phyloP scores from a whole-genome alignment of 2,888 invertebrate species.

The Hemithea aestivaria region DNA sequence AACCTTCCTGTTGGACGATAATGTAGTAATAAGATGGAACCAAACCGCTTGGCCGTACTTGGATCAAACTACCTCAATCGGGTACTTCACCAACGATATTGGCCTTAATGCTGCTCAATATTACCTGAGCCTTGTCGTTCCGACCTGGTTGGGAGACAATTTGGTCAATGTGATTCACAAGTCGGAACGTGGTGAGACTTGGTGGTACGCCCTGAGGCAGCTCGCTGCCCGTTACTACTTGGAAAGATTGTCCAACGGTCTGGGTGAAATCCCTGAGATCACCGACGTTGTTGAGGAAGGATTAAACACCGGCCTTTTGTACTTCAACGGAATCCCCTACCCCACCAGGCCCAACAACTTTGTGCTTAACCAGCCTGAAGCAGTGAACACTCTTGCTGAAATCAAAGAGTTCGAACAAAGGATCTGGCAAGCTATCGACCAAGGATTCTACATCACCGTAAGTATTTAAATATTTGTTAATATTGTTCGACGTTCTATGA shows the following conservation, averaged over 20 bases:
- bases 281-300: slow-evolving; percentile 76
- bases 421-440: slow-evolving; percentile 80
- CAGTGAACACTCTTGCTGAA: slow-evolving; percentile 57
- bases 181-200: slow-evolving; percentile 22
- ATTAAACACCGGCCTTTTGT: slow-evolving; percentile 81
- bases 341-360: slow-evolving; percentile 80
- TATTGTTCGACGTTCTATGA: not conserved
- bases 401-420: slow-evolving; percentile 77
- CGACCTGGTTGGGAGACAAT: slow-evolving; percentile 81
- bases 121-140: slow-evolving; percentile 79
- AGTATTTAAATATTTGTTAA: slow-evolving; percentile 27
- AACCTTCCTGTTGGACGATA: slow-evolving; percentile 57
- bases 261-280: slow-evolving; percentile 81
- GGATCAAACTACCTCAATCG: slow-evolving; percentile 31
- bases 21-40: slow-evolving; percentile 80
- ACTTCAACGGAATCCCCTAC: slow-evolving; percentile 82
- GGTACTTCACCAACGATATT: slow-evolving; percentile 86
- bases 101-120: slow-evolving; percentile 83
- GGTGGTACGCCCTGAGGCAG: slow-evolving; percentile 77
- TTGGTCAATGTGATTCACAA: slow-evolving; percentile 61
- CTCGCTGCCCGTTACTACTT: slow-evolving; percentile 85
- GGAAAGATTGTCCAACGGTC: slow-evolving; percentile 85
- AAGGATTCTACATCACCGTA: slow-evolving; percentile 68
- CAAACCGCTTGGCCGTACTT: slow-evolving; percentile 78
- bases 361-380: slow-evolving; percentile 64